Conservation (phyloP, 2,113 vertebrate species). For the Larimichthys crocea region DNA sequence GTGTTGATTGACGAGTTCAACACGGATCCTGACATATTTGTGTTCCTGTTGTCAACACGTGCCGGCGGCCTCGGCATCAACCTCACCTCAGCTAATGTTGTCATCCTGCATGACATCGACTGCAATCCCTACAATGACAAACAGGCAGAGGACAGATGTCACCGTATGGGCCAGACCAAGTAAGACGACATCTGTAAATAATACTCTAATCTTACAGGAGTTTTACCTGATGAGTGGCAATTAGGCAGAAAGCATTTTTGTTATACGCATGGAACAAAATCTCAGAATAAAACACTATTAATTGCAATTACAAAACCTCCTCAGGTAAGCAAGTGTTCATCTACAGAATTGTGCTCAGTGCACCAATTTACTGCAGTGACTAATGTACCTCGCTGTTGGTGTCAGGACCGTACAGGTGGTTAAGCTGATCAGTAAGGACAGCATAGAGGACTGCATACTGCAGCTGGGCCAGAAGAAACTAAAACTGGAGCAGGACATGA, state of each 20-base stretch:
- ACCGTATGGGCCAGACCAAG: slow-evolving; percentile 94
- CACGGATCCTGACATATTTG: slow-evolving; percentile 92
- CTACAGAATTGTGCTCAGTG: not conserved
- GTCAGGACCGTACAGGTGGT: slow-evolving; percentile 93
- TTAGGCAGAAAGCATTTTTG: not conserved
- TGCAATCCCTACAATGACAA: slow-evolving; percentile 98
- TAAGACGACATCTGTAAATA: slow-evolving; percentile 27
- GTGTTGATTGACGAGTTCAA: slow-evolving; percentile 96
- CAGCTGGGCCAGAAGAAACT: slow-evolving; percentile 93
- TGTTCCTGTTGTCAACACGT: slow-evolving; percentile 96
- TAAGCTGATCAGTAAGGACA: slow-evolving; percentile 92
- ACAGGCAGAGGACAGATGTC: slow-evolving; percentile 97
- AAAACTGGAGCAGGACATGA: slow-evolving; percentile 97
- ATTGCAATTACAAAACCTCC: not conserved
- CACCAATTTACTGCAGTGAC: not conserved
- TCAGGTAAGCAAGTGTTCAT: not conserved
- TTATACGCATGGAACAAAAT: not conserved
- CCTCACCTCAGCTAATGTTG: slow-evolving; percentile 94
- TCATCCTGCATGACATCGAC: slow-evolving; percentile 99
- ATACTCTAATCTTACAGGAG: not conserved
- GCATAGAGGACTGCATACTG: slow-evolving; percentile 94
- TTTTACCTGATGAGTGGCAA: not conserved
- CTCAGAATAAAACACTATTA: not conserved
- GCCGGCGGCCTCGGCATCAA: slow-evolving; percentile 98
- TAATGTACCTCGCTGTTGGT: slow-evolving; percentile 11